A percentile compares a stretch with the other conserved stretches of the same genome.
These are phyloP conservation scores for Oceanodroma tethys DNA, from an alignment of 2,113 vertebrate genomes.

Conservation along the genomic window DNA sequence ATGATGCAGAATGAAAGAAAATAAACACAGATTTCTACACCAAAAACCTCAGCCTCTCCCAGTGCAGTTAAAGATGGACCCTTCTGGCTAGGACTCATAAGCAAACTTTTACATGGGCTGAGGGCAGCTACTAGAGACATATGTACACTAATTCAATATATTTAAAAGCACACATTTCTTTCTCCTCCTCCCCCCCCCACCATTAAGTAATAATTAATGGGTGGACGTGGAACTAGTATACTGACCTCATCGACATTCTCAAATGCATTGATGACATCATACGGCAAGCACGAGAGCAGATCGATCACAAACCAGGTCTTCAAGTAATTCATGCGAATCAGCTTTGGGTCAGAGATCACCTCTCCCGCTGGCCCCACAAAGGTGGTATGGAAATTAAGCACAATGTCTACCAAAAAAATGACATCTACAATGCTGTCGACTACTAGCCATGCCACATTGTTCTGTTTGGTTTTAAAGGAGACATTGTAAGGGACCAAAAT, in stretches of 20 bases:
- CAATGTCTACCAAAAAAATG: slow-evolving; percentile 96
- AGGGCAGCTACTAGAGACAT: background rate
- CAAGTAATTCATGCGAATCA: slow-evolving; percentile 97
- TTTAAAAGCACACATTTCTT: background rate
- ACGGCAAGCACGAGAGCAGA: slow-evolving; percentile 93
- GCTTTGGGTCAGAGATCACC: slow-evolving; percentile 94
- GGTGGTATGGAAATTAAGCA: slow-evolving; percentile 97
- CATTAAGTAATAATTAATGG: slow-evolving; percentile 2
- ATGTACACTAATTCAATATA: background rate
- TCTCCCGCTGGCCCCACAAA: slow-evolving; percentile 95
- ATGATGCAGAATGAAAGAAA: background rate
- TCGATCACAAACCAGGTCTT: slow-evolving; percentile 99
- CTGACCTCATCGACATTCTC: slow-evolving; percentile 98
- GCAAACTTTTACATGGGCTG: background rate
- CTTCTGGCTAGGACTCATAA: background rate
- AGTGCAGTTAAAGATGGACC: background rate
- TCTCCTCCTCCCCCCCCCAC: background rate
- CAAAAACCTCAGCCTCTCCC: background rate
- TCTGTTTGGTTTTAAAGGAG: slow-evolving; percentile 98
- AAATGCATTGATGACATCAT: slow-evolving; percentile 98
- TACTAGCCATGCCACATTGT: slow-evolving; percentile 96
- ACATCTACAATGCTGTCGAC: slow-evolving; percentile 97
- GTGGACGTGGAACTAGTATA: slow-evolving; percentile 20
- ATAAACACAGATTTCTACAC: background rate
- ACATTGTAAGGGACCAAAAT: slow-evolving; percentile 98